Conservation (phyloP, 1,140 invertebrate species). For the Pseudomyrmex sp. region DNA sequence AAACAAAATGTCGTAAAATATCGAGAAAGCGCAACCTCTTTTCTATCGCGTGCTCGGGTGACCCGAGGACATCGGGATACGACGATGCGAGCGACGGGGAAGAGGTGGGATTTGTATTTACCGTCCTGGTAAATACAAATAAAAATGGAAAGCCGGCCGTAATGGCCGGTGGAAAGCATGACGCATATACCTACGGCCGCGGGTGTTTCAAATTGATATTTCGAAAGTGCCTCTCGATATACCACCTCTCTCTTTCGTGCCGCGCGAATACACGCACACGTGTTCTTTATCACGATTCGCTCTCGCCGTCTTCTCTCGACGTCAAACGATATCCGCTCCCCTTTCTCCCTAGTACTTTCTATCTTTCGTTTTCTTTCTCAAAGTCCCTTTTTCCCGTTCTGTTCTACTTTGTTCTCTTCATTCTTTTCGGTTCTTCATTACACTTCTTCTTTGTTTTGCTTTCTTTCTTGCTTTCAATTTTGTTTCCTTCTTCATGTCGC, state of each 20-base stretch:
- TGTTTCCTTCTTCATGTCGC: neutral
- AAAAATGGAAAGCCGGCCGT: conserved; percentile 83
- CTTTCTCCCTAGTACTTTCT: conserved; percentile 12
- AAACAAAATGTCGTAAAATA: conserved; percentile 82
- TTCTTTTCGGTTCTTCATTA: neutral
- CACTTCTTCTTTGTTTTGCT: conserved; percentile 7
- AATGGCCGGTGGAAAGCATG: conserved; percentile 80
- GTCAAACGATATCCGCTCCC: conserved; percentile 17
- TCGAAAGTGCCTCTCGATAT: conserved; percentile 66
- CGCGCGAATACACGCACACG: conserved; percentile 28
- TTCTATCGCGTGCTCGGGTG: conserved; percentile 37
- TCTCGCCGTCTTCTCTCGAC: conserved; percentile 26
- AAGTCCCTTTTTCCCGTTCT: neutral
- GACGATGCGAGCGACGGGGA: conserved; percentile 30
- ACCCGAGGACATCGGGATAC: conserved; percentile 41
- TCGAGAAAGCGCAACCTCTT: conserved; percentile 29
- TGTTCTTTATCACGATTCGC: conserved; percentile 50
- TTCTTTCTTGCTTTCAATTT: neutral
- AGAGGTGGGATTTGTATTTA: neutral
- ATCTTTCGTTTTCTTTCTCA: neutral
- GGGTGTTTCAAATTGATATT: conserved; percentile 82
- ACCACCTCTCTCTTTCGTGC: neutral
- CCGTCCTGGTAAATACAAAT: conserved; percentile 77
- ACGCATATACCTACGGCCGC: conserved; percentile 76
- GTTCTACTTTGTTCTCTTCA: neutral